phyloP scores from a whole-genome alignment of 2,797 vertebrate species.

The Pelodytes ibericus region DNA sequence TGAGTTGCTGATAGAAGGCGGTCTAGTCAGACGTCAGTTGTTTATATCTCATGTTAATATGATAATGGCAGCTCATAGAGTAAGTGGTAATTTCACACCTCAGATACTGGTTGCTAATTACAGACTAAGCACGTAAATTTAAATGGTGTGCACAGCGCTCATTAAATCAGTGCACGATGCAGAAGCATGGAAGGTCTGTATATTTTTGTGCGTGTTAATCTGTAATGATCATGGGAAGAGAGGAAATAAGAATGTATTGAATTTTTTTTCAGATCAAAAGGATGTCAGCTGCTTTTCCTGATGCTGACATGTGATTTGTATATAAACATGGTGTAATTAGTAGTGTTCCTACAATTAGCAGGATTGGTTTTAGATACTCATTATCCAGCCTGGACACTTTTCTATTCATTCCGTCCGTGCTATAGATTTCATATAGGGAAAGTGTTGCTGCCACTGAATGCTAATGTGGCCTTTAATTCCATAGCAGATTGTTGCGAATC shows the following conservation, averaged over 20 bases:
- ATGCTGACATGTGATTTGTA: neutral
- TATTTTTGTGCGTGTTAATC: slow-evolving; percentile 32
- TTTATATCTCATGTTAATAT: slow-evolving; percentile 22
- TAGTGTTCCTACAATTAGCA: neutral
- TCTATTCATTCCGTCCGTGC: too few species aligned
- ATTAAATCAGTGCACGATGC: slow-evolving; percentile 51
- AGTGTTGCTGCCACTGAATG: too few species aligned
- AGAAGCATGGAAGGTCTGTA: slow-evolving; percentile 13
- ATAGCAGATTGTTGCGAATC: too few species aligned
- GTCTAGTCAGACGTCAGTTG: neutral
- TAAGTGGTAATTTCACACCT: slow-evolving; percentile 26
- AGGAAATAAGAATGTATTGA: neutral
- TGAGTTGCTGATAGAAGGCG: neutral
- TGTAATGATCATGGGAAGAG: neutral
- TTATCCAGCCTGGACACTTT: too few species aligned
- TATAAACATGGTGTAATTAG: neutral
- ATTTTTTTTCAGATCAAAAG: neutral
- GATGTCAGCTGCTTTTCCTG: neutral
- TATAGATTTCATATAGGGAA: too few species aligned
- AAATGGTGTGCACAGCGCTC: slow-evolving; percentile 24
- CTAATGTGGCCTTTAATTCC: too few species aligned
- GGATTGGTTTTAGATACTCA: neutral
- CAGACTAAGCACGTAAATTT: slow-evolving; percentile 1
- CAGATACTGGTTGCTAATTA: slow-evolving; percentile 27
- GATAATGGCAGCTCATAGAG: slow-evolving; percentile 7